Evolutionary conservation across 1,140 invertebrate genomes (phyloP).

Genomic region (Chlorops oryzae): DNA sequence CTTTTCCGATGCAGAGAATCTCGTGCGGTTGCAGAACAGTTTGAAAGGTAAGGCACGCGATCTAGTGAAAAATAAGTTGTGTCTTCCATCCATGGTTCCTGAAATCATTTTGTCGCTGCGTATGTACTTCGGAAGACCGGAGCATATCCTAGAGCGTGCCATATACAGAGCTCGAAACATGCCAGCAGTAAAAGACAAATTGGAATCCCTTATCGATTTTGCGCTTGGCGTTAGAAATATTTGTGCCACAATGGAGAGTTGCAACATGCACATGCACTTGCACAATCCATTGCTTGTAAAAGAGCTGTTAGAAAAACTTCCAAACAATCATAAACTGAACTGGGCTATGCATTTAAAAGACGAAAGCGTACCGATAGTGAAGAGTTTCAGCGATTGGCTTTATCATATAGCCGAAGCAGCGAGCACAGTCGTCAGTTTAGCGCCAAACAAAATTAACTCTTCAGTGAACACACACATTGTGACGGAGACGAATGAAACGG

Average conservation of each 20-base stretch:
- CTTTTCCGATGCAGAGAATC: not conserved
- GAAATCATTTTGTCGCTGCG: constrained; percentile 7
- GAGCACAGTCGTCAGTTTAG: not conserved
- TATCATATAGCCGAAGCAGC: not conserved
- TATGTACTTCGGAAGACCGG: constrained; percentile 7
- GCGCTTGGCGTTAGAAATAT: constrained; percentile 5
- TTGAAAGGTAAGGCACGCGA: not conserved
- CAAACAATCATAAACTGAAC: constrained; percentile 5
- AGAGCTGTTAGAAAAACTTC: constrained; percentile 5
- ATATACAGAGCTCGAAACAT: constrained; percentile 1
- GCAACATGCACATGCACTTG: constrained; percentile 2
- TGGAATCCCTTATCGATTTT: constrained; percentile 6
- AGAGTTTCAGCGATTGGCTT: not conserved
- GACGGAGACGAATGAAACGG: no score
- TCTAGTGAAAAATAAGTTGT: constrained; percentile 4
- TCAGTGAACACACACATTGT: constrained; percentile 7
- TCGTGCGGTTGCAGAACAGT: not conserved
- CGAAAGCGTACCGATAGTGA: not conserved
- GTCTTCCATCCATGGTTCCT: not conserved
- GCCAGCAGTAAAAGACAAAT: constrained; percentile 6
- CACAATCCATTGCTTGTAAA: constrained; percentile 5
- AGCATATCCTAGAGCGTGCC: constrained; percentile 2
- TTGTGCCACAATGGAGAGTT: constrained; percentile 8
- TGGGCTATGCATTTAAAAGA: constrained; percentile 10
- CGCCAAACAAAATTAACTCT: not conserved